These are phyloP conservation scores for Exaiptasia diaphana DNA, from an alignment of 64 coral and sea anemone genomes.

Conservation along the genomic window DNA sequence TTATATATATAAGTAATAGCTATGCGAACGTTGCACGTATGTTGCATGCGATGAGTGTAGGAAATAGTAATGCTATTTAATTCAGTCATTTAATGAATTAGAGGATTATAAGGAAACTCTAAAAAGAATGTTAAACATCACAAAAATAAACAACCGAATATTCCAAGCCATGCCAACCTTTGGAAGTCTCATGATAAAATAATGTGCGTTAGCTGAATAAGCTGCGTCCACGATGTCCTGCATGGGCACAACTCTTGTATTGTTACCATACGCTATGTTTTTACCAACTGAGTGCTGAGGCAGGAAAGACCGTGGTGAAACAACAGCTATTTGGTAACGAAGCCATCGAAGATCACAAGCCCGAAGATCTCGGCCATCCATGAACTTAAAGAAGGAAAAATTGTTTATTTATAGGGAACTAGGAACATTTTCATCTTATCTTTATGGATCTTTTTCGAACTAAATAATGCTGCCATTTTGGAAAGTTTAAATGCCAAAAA, in stretches of 20 bases:
- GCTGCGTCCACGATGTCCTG: conserved; percentile 65
- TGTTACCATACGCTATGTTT: conserved; percentile 73
- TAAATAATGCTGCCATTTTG: background rate
- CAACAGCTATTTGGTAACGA: conserved; percentile 67
- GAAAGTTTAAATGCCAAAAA: background rate
- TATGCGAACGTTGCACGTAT: no score
- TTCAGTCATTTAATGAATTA: no score
- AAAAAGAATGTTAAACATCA: no score
- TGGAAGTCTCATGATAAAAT: conserved; percentile 48
- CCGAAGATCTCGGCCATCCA: conserved; percentile 57
- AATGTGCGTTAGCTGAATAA: conserved; percentile 44
- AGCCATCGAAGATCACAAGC: conserved; percentile 51
- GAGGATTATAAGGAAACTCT: no score
- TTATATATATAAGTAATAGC: no score
- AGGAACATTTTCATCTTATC: background rate
- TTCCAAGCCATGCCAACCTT: no score
- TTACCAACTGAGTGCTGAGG: conserved; percentile 66
- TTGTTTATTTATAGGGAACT: background rate
- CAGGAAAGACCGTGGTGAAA: conserved; percentile 57
- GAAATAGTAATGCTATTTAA: no score
- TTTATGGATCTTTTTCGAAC: background rate
- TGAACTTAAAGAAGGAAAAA: conserved; percentile 15
- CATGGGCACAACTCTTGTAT: conserved; percentile 20
- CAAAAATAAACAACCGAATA: no score
- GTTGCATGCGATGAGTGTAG: no score